Evolutionary conservation across 2,888 invertebrate species (phyloP).

Genomic region (Heliconius ethilla): DNA sequence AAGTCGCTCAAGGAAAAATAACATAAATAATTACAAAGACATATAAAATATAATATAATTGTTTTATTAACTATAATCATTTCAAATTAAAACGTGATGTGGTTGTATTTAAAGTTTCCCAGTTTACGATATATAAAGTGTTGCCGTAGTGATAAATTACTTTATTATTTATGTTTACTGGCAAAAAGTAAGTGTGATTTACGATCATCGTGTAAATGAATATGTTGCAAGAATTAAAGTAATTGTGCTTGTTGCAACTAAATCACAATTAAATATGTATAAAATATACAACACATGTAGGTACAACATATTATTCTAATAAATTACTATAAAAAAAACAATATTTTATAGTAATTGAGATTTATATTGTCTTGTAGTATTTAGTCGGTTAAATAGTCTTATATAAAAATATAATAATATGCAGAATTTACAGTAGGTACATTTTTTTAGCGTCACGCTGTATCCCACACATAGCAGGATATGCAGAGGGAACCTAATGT

Average conservation of each 20-base stretch:
- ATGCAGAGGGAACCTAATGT: no score
- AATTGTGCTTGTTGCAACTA: constrained; percentile 12
- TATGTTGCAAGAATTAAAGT: constrained; percentile 27
- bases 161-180: constrained; percentile 38
- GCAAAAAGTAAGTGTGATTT: constrained; percentile 37
- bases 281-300: neutral
- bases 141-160: constrained; percentile 43
- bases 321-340: neutral
- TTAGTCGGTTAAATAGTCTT: neutral
- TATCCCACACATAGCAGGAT: no score
- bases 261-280: constrained; percentile 14
- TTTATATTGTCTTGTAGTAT: neutral
- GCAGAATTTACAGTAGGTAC: no score
- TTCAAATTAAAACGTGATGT: constrained; percentile 44
- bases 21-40: neutral
- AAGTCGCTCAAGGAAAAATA: neutral
- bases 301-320: neutral
- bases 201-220: constrained; percentile 30
- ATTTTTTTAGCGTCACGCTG: neutral
- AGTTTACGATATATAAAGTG: constrained; percentile 45
- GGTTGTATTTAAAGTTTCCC: constrained; percentile 41
- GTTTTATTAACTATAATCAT: constrained; percentile 37
- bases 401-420: no score
- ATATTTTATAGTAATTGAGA: neutral
- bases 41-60: constrained; percentile 29